Conservation (phyloP, 2,113 vertebrate species). For the Conger conger region DNA sequence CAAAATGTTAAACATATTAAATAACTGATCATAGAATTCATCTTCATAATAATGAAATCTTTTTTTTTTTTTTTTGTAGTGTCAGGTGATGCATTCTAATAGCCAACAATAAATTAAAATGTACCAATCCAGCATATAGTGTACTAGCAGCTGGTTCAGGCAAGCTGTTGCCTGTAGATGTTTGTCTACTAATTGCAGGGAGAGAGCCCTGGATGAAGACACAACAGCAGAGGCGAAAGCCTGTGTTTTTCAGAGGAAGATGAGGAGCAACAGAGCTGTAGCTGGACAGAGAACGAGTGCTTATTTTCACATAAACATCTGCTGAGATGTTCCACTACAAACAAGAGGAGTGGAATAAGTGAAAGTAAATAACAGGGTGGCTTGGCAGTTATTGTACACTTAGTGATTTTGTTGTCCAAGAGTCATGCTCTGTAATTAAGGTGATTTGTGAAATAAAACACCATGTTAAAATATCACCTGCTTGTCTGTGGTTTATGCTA, state of each 20-base stretch:
- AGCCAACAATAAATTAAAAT: not conserved
- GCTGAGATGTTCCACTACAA: not conserved
- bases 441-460: no score
- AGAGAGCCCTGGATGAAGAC: no score
- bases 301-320: not conserved
- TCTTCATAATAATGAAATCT: no score
- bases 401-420: not conserved
- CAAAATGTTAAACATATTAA: no score
- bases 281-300: not conserved
- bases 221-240: not conserved
- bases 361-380: not conserved
- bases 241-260: not conserved
- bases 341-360: not conserved
- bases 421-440: not conserved
- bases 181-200: no score
- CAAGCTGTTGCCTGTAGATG: no score
- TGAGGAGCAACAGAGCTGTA: not conserved
- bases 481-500: no score
- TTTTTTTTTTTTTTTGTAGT: no score
- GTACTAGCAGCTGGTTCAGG: not conserved
- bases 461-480: no score
- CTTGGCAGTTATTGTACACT: no score
- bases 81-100: not conserved
- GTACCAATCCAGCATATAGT: not conserved
- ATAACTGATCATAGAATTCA: no score